Conservation (phyloP, 2,113 vertebrate species). For the Gallinago paraguaiae region DNA sequence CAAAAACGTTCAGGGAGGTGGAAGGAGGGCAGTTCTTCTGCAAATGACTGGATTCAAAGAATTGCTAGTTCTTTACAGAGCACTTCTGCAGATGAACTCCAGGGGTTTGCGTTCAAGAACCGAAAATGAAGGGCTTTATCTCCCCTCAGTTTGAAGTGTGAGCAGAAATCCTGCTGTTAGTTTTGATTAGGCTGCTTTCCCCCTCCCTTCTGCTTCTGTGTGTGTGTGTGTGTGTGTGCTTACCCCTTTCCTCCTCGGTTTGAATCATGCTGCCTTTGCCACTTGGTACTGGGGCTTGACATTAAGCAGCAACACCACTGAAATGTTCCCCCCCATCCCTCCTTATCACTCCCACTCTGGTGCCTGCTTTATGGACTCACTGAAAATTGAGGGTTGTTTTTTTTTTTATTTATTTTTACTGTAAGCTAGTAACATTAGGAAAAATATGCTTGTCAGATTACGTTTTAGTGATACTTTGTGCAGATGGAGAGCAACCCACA, state of each 20-base stretch:
- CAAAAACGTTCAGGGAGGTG: not conserved
- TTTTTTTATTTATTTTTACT: not conserved
- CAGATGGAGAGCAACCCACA: not conserved
- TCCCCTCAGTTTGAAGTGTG: slow-evolving; percentile 11
- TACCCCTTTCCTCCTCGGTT: not conserved
- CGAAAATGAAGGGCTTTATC: slow-evolving; percentile 35
- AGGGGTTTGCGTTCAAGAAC: slow-evolving; percentile 39
- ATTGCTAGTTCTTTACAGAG: not conserved
- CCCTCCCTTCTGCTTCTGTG: not conserved
- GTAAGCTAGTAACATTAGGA: not conserved
- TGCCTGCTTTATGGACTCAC: not conserved
- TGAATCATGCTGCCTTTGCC: not conserved
- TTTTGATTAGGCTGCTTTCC: slow-evolving; percentile 46
- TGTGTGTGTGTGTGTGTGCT: not conserved
- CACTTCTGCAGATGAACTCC: not conserved
- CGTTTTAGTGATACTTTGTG: not conserved
- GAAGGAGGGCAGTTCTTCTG: not conserved
- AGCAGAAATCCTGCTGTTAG: slow-evolving; percentile 53
- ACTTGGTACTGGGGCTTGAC: not conserved
- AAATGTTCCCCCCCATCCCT: not conserved
- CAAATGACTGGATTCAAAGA: slow-evolving; percentile 32
- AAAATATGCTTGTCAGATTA: not conserved
- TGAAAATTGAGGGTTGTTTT: not conserved
- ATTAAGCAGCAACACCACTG: not conserved
- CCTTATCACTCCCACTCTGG: not conserved